phyloP scores from a whole-genome alignment of 2,888 invertebrate species.

The Psylliodes chrysocephalus region DNA sequence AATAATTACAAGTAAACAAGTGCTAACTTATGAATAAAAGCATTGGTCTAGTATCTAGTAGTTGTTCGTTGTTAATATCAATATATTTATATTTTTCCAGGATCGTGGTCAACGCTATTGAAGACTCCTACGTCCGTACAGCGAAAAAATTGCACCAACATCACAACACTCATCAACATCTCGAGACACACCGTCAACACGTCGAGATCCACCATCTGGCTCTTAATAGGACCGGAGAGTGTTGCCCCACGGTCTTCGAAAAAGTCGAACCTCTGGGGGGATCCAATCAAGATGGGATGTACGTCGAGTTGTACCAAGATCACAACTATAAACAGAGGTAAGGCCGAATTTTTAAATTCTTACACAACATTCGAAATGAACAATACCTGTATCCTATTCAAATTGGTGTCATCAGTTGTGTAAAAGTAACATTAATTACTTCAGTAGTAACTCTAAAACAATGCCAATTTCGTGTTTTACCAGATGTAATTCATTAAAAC shows the following conservation, averaged over 20 bases:
- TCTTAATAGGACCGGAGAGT: slow-evolving; percentile 68
- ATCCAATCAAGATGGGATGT: slow-evolving; percentile 76
- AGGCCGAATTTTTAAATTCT: background rate
- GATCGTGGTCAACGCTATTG: slow-evolving; percentile 1
- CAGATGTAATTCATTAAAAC: too few relatives aligned
- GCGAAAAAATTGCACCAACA: slow-evolving; percentile 25
- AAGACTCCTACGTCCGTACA: background rate
- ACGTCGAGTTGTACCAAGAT: slow-evolving; percentile 80
- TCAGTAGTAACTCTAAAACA: too few relatives aligned
- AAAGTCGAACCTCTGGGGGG: slow-evolving; percentile 83
- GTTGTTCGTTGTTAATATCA: too few relatives aligned
- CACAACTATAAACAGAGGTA: slow-evolving; percentile 72
- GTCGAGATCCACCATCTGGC: background rate
- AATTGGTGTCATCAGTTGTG: too few relatives aligned
- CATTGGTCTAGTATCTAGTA: too few relatives aligned
- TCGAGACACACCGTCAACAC: background rate
- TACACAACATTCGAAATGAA: too few relatives aligned
- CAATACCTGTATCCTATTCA: too few relatives aligned
- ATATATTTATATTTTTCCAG: background rate
- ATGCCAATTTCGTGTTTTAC: too few relatives aligned
- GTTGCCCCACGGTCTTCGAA: slow-evolving; percentile 83
- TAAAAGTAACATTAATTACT: too few relatives aligned
- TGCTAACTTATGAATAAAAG: too few relatives aligned
- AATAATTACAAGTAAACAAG: too few relatives aligned
- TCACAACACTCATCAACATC: slow-evolving; percentile 23